Evolutionary conservation across 1,140 invertebrate genomes (phyloP).

Genomic region (Calliphora vicina): DNA sequence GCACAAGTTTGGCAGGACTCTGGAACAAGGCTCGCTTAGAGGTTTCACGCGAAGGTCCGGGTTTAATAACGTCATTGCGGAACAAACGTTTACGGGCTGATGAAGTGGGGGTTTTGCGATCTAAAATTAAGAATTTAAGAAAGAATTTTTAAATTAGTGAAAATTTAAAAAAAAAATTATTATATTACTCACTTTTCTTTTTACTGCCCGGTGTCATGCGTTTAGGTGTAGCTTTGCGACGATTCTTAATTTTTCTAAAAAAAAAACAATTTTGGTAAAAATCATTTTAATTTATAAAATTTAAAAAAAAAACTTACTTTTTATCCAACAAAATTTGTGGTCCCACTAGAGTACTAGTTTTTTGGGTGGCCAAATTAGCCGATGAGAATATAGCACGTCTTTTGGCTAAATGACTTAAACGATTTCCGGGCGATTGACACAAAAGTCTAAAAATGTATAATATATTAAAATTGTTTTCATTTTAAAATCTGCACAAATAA

Average conservation of each 20-base stretch:
- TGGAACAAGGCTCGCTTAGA: conserved; percentile 70
- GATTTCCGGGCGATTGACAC: conserved; percentile 70
- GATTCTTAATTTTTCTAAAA: conserved; percentile 52
- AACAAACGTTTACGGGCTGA: conserved; percentile 63
- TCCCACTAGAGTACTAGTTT: conserved; percentile 54
- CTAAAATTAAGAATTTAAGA: conserved; percentile 39
- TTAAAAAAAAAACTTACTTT: conserved; percentile 48
- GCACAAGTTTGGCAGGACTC: conserved; percentile 65
- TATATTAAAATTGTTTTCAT: background rate
- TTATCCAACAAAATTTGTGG: conserved; percentile 60
- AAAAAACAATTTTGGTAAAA: background rate
- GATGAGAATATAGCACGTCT: conserved; percentile 71
- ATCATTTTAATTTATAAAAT: background rate
- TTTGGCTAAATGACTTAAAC: conserved; percentile 71
- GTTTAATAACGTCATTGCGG: conserved; percentile 55
- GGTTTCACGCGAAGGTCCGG: conserved; percentile 56
- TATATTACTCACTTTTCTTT: conserved; percentile 50
- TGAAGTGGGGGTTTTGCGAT: conserved; percentile 63
- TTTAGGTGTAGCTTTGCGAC: conserved; percentile 58
- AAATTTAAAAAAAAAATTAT: background rate
- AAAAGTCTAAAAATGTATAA: conserved; percentile 54
- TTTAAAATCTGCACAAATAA: background rate
- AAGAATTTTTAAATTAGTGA: too few species aligned
- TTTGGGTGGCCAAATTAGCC: conserved; percentile 57
- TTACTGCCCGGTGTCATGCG: conserved; percentile 59